These are phyloP conservation scores for Heliopora coerulea DNA, from an alignment of 92 coral and sea anemone genomes.

Conservation along the genomic window DNA sequence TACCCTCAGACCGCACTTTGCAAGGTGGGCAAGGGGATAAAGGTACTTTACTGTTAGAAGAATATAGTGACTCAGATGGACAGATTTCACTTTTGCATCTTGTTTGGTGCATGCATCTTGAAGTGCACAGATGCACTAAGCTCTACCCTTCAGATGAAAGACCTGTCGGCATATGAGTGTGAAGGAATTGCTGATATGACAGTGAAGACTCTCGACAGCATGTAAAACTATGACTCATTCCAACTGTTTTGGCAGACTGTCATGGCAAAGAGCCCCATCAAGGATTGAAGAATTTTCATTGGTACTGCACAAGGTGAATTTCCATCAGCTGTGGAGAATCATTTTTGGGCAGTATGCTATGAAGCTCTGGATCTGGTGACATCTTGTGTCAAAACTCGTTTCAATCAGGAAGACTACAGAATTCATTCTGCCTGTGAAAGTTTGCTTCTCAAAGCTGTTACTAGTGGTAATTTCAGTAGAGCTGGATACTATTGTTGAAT, in stretches of 20 bases:
- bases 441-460: constrained; percentile 29
- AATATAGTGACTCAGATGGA: too few relatives aligned
- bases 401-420: constrained; percentile 24
- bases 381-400: constrained; percentile 12
- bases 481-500: neutral
- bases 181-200: too few relatives aligned
- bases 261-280: neutral
- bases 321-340: neutral
- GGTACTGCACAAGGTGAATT: constrained; percentile 11
- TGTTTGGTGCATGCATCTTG: too few relatives aligned
- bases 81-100: too few relatives aligned
- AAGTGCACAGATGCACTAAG: too few relatives aligned
- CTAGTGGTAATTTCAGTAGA: constrained; percentile 3
- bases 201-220: constrained; percentile 10
- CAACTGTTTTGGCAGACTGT: constrained; percentile 19
- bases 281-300: constrained; percentile 12
- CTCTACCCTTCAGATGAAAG: too few relatives aligned
- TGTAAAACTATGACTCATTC: constrained; percentile 7
- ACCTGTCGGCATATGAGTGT: too few relatives aligned
- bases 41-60: too few relatives aligned
- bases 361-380: constrained; percentile 22
- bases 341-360: constrained; percentile 1
- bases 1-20: too few relatives aligned
- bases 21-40: too few relatives aligned
- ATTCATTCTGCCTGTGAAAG: constrained; percentile 22